Conservation (phyloP, 2,888 invertebrate genomes). For the Stratiomys singularior region DNA sequence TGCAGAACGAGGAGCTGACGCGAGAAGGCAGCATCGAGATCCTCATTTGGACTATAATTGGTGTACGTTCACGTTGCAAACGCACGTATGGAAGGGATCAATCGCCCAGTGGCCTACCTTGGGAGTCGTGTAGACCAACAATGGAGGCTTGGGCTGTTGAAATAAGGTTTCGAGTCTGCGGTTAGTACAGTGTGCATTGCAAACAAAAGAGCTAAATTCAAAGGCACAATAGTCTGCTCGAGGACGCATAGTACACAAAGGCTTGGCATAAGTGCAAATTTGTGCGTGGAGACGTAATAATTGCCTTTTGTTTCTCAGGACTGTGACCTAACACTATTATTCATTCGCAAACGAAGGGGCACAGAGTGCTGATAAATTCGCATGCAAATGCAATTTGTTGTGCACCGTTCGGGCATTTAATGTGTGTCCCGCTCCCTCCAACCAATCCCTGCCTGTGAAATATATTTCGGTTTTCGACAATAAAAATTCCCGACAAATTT, state of each 20-base stretch:
- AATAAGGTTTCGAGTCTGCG: conserved; percentile 21
- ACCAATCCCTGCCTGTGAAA: no score
- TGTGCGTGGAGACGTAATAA: conserved; percentile 19
- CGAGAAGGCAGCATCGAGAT: not conserved
- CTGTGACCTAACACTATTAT: not conserved
- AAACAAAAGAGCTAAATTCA: not conserved
- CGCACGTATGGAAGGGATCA: not conserved
- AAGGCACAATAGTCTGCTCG: conserved; percentile 14
- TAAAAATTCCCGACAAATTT: no score
- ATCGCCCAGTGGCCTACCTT: conserved; percentile 23
- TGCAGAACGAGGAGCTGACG: not conserved
- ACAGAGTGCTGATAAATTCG: no score
- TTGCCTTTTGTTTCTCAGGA: conserved; percentile 16
- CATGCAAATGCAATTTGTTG: no score
- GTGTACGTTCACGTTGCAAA: not conserved
- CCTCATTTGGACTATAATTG: conserved; percentile 30
- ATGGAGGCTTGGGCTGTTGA: conserved; percentile 18
- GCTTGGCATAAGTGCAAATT: conserved; percentile 10
- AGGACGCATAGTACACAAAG: conserved; percentile 11
- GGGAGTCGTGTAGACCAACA: conserved; percentile 6
- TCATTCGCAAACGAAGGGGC: not conserved
- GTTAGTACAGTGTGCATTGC: conserved; percentile 12
- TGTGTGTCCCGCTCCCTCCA: no score
- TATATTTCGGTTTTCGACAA: no score
- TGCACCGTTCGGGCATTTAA: no score